phyloP scores from a whole-genome alignment of 1,140 invertebrate genomes.

The Megalopta genalis region DNA sequence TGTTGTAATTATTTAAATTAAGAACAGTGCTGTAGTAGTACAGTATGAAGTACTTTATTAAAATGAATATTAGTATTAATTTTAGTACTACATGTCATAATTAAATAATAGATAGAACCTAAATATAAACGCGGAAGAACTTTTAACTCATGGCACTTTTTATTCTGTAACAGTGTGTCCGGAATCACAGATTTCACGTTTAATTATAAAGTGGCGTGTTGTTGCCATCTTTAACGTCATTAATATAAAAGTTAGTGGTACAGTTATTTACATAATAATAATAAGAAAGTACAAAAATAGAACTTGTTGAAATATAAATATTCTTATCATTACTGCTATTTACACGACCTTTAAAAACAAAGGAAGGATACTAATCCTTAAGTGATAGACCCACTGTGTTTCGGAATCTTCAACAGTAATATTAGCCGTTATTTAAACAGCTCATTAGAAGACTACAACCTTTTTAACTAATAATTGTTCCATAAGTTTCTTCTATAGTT shows the following conservation, averaged over 20 bases:
- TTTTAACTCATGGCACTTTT: conserved; percentile 20
- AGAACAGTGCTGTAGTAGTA: no score
- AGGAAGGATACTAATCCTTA: conserved; percentile 25
- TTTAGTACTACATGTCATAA: neutral
- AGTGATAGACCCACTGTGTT: neutral
- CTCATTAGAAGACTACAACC: conserved; percentile 13
- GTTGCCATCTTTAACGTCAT: conserved; percentile 11
- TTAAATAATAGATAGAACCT: conserved; percentile 7
- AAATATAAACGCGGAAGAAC: neutral
- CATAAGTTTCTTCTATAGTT: neutral
- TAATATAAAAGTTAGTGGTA: conserved; percentile 19
- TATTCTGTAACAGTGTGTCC: neutral
- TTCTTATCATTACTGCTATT: conserved; percentile 3
- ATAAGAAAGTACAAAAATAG: conserved; percentile 47
- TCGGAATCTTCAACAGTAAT: neutral
- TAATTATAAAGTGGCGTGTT: neutral
- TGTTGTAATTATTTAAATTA: no score
- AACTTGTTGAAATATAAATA: conserved; percentile 6
- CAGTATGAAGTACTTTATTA: neutral
- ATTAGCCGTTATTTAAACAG: neutral
- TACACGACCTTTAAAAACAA: conserved; percentile 13
- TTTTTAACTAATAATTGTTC: conserved; percentile 4
- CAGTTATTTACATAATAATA: conserved; percentile 6
- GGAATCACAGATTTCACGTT: conserved; percentile 17
- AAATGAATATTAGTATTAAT: neutral